These are phyloP conservation scores for Xyrauchen texanus DNA, from an alignment of 2,113 vertebrate species.

Conservation along the genomic window DNA sequence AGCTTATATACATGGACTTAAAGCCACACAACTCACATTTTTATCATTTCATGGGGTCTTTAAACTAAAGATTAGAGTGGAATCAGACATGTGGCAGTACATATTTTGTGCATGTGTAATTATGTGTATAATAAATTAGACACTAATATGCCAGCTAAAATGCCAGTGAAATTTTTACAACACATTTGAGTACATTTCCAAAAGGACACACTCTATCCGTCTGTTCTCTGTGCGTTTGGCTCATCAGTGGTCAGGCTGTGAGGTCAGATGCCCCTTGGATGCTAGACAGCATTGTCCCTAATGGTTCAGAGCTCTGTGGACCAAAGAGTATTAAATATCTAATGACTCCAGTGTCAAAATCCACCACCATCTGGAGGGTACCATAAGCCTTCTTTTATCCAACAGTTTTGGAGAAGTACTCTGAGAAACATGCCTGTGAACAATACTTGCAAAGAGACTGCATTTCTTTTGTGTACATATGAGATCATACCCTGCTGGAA, in stretches of 20 bases:
- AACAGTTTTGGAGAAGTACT: neutral
- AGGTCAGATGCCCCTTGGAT: conserved; percentile 29
- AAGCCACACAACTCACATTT: too few species aligned
- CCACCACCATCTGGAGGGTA: conserved; percentile 44
- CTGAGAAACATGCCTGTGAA: neutral
- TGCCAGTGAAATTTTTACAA: neutral
- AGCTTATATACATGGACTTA: too few species aligned
- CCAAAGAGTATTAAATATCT: conserved; percentile 51
- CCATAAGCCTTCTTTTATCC: conserved; percentile 16
- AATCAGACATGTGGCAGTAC: too few species aligned
- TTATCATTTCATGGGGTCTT: too few species aligned
- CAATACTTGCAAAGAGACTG: neutral
- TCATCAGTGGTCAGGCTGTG: conserved; percentile 16
- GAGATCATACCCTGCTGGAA: too few species aligned
- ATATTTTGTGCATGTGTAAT: neutral
- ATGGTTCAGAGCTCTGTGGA: conserved; percentile 12
- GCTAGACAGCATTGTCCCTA: conserved; percentile 36
- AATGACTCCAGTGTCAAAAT: conserved; percentile 53
- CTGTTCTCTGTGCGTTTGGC: conserved; percentile 27
- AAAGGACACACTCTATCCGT: conserved; percentile 4
- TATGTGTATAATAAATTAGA: neutral
- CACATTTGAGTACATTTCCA: neutral
- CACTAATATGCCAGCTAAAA: neutral
- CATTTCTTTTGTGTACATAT: neutral
- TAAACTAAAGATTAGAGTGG: too few species aligned